Base-by-base conservation (phyloP, 2,888 invertebrate genomes). In the Ectobius pallidus region DNA sequence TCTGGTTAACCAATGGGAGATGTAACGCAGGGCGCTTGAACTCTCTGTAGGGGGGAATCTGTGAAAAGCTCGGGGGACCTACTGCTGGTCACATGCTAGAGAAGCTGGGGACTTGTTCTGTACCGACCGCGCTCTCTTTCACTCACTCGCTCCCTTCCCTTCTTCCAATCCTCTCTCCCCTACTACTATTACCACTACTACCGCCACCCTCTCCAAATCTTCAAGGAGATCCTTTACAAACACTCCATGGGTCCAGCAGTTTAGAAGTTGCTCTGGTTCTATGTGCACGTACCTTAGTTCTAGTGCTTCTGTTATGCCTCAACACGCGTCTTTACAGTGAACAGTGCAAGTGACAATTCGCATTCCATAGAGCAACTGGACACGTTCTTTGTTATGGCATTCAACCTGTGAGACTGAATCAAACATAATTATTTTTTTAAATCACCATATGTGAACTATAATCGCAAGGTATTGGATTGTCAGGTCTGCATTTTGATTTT, bases 81-180 rank as follows among this genome's bases (percentile, higher is more conserved):
- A 58, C 58, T 58, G 58, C 58, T 30, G 58, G 58, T 58, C 58
- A 30, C 58, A 58, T 58, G 58, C 55, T 7, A 58, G 6, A 34
- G 6, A 34, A 34, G 7, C 2, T 16, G 30, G 30, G 52, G 52
- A 52, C 52, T 52, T 52, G 52, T 52, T 52, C 22, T 25, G 1
- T 34, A 6, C 11, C 46, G 61, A 39, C 22, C 32, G 25, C 69
- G 20, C 30, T 44, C 39, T 27, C 44, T 49, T 39, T 67, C 62
- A 34, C 63, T 42, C 39, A 25, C 25, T 22, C 84, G 84, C 81
- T 77, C 78, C 78, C 84, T 85, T 83, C 84, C 85, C 83, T 84
- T 84, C 85, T 83, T 84, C 69, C 69, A 75, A 42, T 67, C 49
- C 62, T 44, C 69, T 52, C 62, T 63, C 69, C 70, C 75, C 55